Percentiles rank a stretch among this genome's conserved stretches.
These are phyloP conservation scores for Chelmon rostratus DNA, from an alignment of 2,797 vertebrate species.

Conservation along the genomic window DNA sequence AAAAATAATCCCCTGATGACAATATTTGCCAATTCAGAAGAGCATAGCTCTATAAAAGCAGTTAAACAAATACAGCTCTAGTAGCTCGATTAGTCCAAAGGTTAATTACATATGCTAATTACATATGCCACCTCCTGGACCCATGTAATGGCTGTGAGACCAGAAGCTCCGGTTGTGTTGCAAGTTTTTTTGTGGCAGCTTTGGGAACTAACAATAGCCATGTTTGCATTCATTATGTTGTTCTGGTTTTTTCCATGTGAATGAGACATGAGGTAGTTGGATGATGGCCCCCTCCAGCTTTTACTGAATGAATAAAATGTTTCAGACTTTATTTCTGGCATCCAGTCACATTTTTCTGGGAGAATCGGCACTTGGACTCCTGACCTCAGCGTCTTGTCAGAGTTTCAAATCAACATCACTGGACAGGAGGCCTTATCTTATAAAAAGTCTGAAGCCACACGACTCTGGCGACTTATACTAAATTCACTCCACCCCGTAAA, in stretches of 20 bases:
- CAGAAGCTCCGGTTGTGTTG: neutral
- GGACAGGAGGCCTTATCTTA: slow-evolving; percentile 6
- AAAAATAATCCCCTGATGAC: neutral
- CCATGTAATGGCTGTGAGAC: neutral
- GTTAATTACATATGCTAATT: neutral
- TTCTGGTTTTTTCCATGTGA: too few relatives aligned
- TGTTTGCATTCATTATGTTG: too few relatives aligned
- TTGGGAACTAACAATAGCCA: too few relatives aligned
- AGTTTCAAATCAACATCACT: slow-evolving; percentile 27
- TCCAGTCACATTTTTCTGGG: neutral
- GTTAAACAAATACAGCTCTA: neutral
- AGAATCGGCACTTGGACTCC: neutral
- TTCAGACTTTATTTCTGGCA: neutral
- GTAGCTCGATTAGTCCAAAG: neutral
- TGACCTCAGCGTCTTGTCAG: neutral
- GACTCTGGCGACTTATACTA: slow-evolving; percentile 13
- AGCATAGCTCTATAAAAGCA: neutral
- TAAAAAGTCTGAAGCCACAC: slow-evolving; percentile 11
- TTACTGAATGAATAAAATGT: too few relatives aligned
- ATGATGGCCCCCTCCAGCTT: too few relatives aligned
- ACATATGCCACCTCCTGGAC: too few relatives aligned
- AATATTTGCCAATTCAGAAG: neutral
- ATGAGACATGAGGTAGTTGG: too few relatives aligned
- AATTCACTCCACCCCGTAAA: slow-evolving; percentile 34
- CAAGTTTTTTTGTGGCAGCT: too few relatives aligned